Evolutionary conservation across 2,888 invertebrate genomes (phyloP), one percentile per base, ranked within the genome.

Genomic region (Lysandra bellargus): DNA sequence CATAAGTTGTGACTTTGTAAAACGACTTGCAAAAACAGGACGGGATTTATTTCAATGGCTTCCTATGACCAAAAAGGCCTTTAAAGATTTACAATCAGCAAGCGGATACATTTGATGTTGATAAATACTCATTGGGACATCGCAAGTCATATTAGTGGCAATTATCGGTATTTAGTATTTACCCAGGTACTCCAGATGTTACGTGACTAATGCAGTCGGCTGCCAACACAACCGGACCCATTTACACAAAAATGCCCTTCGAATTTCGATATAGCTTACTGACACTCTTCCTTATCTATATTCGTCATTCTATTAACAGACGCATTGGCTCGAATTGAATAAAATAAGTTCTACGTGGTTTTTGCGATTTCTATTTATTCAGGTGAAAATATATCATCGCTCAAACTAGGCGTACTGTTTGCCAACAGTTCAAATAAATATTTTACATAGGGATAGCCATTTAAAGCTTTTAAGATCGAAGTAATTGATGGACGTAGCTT

Each of bases 141-240:
- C 75, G 44, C 14, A 69, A 69, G 14, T 69, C 33, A 69, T 30
- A 76, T 76, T 53, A 57, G 49, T 76, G 76, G 57, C 57, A 53
- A 33, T 76, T 76, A 76, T 76, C 49, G 69, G 69, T 17, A 69
- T 44, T 75, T 53, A 30, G 76, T 76, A 76, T 76, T 76, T 76
- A 76, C 76, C 76, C 76, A 76, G 76, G 76, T 76, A 57, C 33
- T 76, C 57, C 57, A 57, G 57, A 76, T 57, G 33, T 76, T 49
- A 44, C 49, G 30, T 76, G 57, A 76, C 76, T 76, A 76, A 76
- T 53, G 49, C 53, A 57, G 53, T 76, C 57, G 76, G 30, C 53
- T 76, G 76, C 76, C 53, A 76, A 76, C 76, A 76, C 53, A 76
- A 57, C 33, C 33, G 30, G 69, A 12, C 33, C 49, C 76, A 69